These are phyloP conservation scores for Ceyx melanurus DNA, from an alignment of 2,113 vertebrate species.

Conservation along the genomic window DNA sequence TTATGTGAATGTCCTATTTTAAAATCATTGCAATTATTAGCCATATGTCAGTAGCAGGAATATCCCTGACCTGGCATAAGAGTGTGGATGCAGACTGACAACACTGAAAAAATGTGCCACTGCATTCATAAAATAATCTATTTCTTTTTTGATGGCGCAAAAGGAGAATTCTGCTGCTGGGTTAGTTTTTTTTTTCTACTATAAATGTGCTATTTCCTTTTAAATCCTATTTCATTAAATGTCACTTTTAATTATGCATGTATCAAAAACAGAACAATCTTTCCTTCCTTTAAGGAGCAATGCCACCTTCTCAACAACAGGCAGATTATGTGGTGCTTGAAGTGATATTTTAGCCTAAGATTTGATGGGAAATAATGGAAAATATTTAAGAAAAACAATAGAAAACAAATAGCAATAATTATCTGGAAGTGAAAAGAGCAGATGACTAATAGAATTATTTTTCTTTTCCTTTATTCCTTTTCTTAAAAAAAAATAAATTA, in stretches of 20 bases:
- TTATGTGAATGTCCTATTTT: background rate
- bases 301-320: background rate
- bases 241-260: background rate
- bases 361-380: slow-evolving; percentile 24
- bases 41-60: background rate
- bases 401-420: slow-evolving; percentile 44
- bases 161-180: background rate
- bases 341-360: slow-evolving; percentile 1
- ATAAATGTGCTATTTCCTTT: background rate
- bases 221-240: background rate
- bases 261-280: background rate
- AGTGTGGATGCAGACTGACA: background rate
- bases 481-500: background rate
- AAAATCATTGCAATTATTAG: background rate
- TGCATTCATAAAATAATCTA: background rate
- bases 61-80: background rate
- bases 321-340: background rate
- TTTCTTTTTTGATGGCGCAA: background rate
- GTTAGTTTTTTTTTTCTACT: background rate
- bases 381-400: slow-evolving; percentile 33
- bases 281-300: background rate
- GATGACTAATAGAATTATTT: slow-evolving; percentile 7
- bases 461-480: background rate
- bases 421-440: slow-evolving; percentile 47
- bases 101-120: background rate